phyloP scores from a whole-genome alignment of 2,797 vertebrate genomes.

The Gymnodraco acuticeps region DNA sequence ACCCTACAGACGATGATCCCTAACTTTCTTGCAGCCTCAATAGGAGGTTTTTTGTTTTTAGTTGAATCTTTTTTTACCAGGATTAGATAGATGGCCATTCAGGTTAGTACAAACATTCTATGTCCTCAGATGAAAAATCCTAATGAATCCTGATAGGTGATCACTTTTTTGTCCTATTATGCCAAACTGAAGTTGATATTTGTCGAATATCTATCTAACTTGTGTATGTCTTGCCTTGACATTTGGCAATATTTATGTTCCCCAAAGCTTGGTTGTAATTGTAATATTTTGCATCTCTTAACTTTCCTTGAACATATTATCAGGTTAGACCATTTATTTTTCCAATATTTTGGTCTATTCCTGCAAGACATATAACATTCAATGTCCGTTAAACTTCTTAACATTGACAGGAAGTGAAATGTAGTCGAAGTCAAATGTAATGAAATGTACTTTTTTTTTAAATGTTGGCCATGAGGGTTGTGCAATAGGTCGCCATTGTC shows the following conservation, averaged over 20 bases:
- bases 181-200: neutral
- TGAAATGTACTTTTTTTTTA: too few relatives aligned
- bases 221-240: neutral
- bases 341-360: too few relatives aligned
- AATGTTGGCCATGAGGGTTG: too few relatives aligned
- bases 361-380: too few relatives aligned
- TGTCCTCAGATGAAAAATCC: neutral
- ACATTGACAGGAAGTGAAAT: too few relatives aligned
- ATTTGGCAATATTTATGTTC: neutral
- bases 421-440: too few relatives aligned
- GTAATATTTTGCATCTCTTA: too few relatives aligned
- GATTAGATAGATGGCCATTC: neutral
- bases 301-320: too few relatives aligned
- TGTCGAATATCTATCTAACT: neutral
- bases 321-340: too few relatives aligned
- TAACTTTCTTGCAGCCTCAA: neutral
- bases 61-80: neutral
- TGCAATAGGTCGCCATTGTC: too few relatives aligned
- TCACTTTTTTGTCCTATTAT: too few relatives aligned
- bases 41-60: neutral
- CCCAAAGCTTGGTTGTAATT: neutral
- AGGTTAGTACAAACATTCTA: neutral
- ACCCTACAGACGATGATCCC: neutral
- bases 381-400: too few relatives aligned
- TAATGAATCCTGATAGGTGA: neutral